Conservation (phyloP, 1,140 invertebrate species). For the Episyrphus balteatus region DNA sequence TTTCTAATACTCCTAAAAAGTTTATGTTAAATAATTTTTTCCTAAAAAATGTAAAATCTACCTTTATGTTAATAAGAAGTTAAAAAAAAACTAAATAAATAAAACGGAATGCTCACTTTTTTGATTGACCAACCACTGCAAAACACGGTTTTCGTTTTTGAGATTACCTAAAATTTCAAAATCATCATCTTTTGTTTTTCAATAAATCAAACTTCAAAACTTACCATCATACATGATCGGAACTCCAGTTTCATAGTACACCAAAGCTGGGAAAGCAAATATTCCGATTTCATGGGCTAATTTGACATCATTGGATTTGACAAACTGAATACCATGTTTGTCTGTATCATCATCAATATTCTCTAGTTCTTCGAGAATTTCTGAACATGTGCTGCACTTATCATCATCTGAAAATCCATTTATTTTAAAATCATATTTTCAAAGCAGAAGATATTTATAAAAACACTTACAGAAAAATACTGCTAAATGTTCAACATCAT, state of each 20-base stretch:
- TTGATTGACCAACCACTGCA: slow-evolving; percentile 89
- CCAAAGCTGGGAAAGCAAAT: slow-evolving; percentile 78
- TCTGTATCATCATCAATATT: slow-evolving; percentile 91
- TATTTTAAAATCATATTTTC: slow-evolving; percentile 7
- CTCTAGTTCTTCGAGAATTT: slow-evolving; percentile 78
- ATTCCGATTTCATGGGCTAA: slow-evolving; percentile 83
- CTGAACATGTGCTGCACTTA: slow-evolving; percentile 67
- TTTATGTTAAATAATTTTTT: neutral
- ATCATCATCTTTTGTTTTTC: slow-evolving; percentile 11
- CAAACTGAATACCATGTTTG: slow-evolving; percentile 84
- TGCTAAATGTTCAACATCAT: slow-evolving; percentile 81
- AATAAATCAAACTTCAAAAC: slow-evolving; percentile 28
- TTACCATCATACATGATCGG: slow-evolving; percentile 92
- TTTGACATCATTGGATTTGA: slow-evolving; percentile 83
- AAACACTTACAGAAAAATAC: slow-evolving; percentile 82
- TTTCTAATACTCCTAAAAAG: neutral
- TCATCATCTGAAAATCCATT: slow-evolving; percentile 56
- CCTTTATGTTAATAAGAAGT: neutral
- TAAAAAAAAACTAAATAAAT: too few species aligned
- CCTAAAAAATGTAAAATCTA: slow-evolving; percentile 15
- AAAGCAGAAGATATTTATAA: neutral
- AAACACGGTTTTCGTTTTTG: slow-evolving; percentile 88
- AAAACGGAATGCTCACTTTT: slow-evolving; percentile 64
- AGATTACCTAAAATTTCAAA: slow-evolving; percentile 73
- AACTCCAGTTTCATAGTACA: slow-evolving; percentile 86